Percentiles rank a stretch among this genome's conserved stretches.
These are phyloP conservation scores for Brachypterus glaber DNA, from an alignment of 2,888 invertebrate species.

Conservation along the genomic window DNA sequence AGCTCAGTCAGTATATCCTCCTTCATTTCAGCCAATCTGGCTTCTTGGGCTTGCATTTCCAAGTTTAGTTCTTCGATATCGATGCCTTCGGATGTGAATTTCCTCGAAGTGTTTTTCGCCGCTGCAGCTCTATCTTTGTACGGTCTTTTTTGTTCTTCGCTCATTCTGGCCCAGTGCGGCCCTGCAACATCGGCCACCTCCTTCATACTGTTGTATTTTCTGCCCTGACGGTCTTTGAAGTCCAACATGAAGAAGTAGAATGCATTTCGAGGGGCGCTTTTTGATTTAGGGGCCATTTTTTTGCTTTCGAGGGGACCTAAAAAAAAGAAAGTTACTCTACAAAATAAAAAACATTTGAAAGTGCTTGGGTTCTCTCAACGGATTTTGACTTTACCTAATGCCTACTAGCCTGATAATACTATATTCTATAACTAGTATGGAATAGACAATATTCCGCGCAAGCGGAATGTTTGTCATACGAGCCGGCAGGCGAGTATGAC, in stretches of 20 bases:
- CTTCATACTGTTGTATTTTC: constrained; percentile 15
- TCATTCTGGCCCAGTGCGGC: constrained; percentile 20
- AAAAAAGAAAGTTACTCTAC: too few relatives aligned
- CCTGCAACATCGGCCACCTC: constrained; percentile 20
- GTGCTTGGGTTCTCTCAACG: too few relatives aligned
- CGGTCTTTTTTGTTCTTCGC: constrained; percentile 17
- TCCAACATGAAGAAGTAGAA: constrained; percentile 26
- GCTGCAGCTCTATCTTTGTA: constrained; percentile 19
- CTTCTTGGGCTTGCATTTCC: constrained; percentile 16
- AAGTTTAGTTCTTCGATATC: constrained; percentile 21
- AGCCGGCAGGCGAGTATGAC: too few relatives aligned
- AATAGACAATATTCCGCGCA: too few relatives aligned
- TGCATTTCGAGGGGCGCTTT: constrained; percentile 23
- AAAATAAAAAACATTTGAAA: too few relatives aligned
- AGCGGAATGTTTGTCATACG: too few relatives aligned
- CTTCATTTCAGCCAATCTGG: constrained; percentile 21
- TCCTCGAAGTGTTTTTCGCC: constrained; percentile 15
- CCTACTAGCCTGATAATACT: too few relatives aligned
- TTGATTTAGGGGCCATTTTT: constrained; percentile 21
- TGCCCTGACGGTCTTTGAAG: constrained; percentile 18
- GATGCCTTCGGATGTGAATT: constrained; percentile 23
- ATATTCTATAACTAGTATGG: too few relatives aligned
- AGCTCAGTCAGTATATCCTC: constrained; percentile 18
- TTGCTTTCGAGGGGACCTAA: too few relatives aligned
- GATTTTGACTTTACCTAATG: too few relatives aligned